Evolutionary conservation across 1,140 invertebrate genomes (phyloP).

Genomic region (Drosophila sturtevanti): DNA sequence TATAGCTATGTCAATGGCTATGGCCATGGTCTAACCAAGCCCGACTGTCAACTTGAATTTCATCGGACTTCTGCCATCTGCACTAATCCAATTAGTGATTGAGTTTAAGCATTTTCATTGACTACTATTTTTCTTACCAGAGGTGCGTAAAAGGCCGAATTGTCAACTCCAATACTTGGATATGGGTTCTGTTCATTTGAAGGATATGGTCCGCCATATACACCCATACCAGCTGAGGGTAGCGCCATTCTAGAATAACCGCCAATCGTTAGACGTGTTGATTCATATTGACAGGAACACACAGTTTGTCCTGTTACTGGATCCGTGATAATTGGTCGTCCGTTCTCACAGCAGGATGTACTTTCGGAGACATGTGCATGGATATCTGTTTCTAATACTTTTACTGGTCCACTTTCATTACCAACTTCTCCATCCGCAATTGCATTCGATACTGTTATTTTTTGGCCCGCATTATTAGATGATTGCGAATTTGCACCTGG

Average conservation of each 20-base stretch:
- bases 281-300: conserved; percentile 97
- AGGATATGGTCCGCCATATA: conserved; percentile 91
- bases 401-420: conserved; percentile 1
- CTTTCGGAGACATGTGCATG: conserved; percentile 83
- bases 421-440: conserved; percentile 32
- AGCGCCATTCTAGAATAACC: conserved; percentile 87
- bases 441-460: conserved; percentile 24
- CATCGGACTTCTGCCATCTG: conserved; percentile 53
- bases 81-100: conserved; percentile 53
- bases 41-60: conserved; percentile 54
- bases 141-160: conserved; percentile 96
- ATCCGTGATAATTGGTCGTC: conserved; percentile 96
- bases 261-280: conserved; percentile 88
- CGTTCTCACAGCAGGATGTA: conserved; percentile 94
- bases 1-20: conserved; percentile 27
- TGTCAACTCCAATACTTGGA: conserved; percentile 95
- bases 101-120: background rate
- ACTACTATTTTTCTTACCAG: conserved; percentile 90
- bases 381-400: conserved; percentile 36
- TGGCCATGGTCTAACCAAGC: too few species aligned
- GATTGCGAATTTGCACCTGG: conserved; percentile 88
- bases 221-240: conserved; percentile 86
- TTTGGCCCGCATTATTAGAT: conserved; percentile 82
- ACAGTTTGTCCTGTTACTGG: conserved; percentile 96
- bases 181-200: conserved; percentile 96